Evolutionary conservation across 2,113 vertebrate genomes (phyloP).

Genomic region (Sebastes fasciatus): DNA sequence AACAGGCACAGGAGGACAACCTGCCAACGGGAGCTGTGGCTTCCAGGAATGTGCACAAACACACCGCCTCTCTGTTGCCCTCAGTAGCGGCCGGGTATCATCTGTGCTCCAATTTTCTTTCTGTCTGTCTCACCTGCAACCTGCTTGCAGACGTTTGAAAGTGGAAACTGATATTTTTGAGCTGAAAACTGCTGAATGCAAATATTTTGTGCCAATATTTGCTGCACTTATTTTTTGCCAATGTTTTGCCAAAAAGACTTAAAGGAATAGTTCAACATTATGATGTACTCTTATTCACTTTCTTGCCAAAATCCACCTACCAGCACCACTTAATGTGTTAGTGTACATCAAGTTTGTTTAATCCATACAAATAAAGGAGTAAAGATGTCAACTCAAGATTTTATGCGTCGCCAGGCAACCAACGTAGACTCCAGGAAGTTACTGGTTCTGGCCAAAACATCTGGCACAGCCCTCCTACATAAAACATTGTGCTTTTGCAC

Average conservation of each 20-base stretch:
- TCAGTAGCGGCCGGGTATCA: constrained; percentile 27
- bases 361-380: not conserved
- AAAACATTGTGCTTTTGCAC: no score
- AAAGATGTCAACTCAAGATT: not conserved
- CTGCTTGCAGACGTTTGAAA: constrained; percentile 24
- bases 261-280: not conserved
- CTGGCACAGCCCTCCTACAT: no score
- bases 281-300: not conserved
- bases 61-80: constrained; percentile 51
- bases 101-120: constrained; percentile 30
- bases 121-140: constrained; percentile 46
- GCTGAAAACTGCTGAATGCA: constrained; percentile 11
- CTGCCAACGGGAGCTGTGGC: constrained; percentile 74
- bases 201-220: not conserved
- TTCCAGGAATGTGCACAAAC: constrained; percentile 76
- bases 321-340: not conserved
- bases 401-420: not conserved
- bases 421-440: no score
- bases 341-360: not conserved
- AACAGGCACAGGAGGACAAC: constrained; percentile 56
- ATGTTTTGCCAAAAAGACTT: not conserved
- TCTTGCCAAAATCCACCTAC: not conserved
- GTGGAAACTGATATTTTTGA: constrained; percentile 4
- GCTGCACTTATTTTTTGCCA: not conserved
- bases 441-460: no score